These are phyloP conservation scores for Festucalex cinctus DNA, from an alignment of 2,113 vertebrate genomes.

Conservation along the genomic window DNA sequence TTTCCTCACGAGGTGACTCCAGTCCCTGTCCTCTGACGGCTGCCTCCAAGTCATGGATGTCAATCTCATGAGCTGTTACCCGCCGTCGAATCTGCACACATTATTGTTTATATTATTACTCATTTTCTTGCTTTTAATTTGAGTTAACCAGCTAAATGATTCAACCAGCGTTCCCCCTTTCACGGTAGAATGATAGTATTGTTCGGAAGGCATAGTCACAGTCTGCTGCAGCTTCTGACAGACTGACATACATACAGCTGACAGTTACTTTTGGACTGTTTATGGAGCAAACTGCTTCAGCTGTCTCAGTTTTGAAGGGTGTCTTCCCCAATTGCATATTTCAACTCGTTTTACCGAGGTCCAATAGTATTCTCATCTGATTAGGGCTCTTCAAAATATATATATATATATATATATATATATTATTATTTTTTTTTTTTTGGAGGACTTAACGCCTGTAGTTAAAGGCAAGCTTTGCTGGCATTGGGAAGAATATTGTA, in stretches of 20 bases:
- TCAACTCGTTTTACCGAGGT: too few species aligned
- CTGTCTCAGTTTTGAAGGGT: too few species aligned
- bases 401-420: too few species aligned
- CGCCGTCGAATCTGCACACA: slow-evolving; percentile 80
- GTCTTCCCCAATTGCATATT: too few species aligned
- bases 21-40: slow-evolving; percentile 80
- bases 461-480: too few species aligned
- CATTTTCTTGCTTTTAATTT: not conserved
- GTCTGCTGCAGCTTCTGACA: too few species aligned
- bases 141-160: not conserved
- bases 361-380: too few species aligned
- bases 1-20: slow-evolving; percentile 90
- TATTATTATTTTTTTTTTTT: too few species aligned
- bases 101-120: not conserved
- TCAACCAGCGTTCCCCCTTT: not conserved
- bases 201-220: too few species aligned
- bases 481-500: too few species aligned
- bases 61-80: slow-evolving; percentile 90
- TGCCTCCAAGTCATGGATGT: slow-evolving; percentile 90
- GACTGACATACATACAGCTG: not conserved
- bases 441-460: too few species aligned
- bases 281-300: not conserved
- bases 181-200: not conserved
- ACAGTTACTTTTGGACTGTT: not conserved
- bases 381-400: too few species aligned